Base-by-base conservation (phyloP, 2,888 invertebrate species). In the Gastracanthus pulcherrimus region DNA sequence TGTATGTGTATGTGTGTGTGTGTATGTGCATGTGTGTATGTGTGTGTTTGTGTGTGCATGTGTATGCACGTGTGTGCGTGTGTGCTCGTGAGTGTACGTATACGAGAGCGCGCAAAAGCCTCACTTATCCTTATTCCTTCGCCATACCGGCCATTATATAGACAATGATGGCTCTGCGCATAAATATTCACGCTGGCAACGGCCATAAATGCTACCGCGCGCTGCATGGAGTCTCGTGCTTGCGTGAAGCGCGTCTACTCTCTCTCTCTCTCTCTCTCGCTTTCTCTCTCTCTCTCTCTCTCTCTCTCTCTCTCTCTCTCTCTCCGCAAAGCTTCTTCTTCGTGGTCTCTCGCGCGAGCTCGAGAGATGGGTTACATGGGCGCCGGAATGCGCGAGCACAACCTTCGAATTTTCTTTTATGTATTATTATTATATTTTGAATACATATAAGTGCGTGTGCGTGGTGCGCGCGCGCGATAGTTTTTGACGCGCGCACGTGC, bases 111-210 rank as follows among this genome's bases (percentile, higher is more conserved):
- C 29, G 34, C 71, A 45, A 36, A n/a, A 70, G 51, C 51, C 62
- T 80, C 75, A 70, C 86, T 86, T 86, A 85, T 88, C 87, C 87
- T 85, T 85, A 82, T 86, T 84, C 85, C 84, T 86, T 82, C 83
- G 82, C 83, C 85, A 84, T 87, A 86, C 85, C 86, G 84, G 86
- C 88, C 89, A 90, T 91, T 90, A 89, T 88, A 88, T 88, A 88
- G 89, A 89, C 88, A 88, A 89, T 89, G 89, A 90, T 89, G 89
- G 88, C n/a, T 88, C 85, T 64, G 84, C 84, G 88, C 90, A 90
- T 91, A 91, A 91, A 91, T 91, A 91, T 91, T 91, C 91, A 89
- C 89, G 88, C 88, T 86, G 86, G 87, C 87, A 84, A 86, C 88
- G 88, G 87, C 86, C 88, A 87, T 91, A 90, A 91, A 91, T 87